These are phyloP conservation scores for Bembecia ichneumoniformis DNA, from an alignment of 2,888 invertebrate species.

Conservation along the genomic window DNA sequence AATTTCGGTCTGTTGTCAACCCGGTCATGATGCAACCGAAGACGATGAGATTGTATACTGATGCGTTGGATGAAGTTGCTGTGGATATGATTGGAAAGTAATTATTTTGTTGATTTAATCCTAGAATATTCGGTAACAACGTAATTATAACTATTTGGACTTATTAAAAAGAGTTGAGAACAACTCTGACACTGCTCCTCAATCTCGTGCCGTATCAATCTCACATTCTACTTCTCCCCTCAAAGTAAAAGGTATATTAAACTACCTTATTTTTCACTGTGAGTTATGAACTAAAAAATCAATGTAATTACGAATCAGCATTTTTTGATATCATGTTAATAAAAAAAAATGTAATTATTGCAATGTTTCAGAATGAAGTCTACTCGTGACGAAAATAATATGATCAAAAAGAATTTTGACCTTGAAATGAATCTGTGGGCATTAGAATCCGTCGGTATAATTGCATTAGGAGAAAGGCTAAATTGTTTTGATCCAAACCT, in stretches of 20 bases:
- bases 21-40: slow-evolving; percentile 78
- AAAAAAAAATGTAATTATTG: neutral
- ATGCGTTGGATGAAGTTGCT: slow-evolving; percentile 74
- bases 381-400: slow-evolving; percentile 13
- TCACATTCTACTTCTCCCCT: too few relatives aligned
- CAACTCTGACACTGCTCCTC: too few relatives aligned
- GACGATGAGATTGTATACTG: slow-evolving; percentile 74
- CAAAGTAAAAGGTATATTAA: too few relatives aligned
- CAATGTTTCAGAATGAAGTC: slow-evolving; percentile 11
- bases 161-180: too few relatives aligned
- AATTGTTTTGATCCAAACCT: slow-evolving; percentile 16
- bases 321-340: neutral
- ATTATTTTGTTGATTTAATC: neutral
- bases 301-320: too few relatives aligned
- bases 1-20: slow-evolving; percentile 77
- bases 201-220: too few relatives aligned
- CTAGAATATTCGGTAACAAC: neutral
- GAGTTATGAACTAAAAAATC: too few relatives aligned
- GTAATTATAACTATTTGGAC: neutral
- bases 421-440: slow-evolving; percentile 19
- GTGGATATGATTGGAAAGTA: slow-evolving; percentile 72
- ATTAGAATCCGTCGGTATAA: slow-evolving; percentile 15
- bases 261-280: too few relatives aligned
- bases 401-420: slow-evolving; percentile 10
- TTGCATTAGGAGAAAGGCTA: slow-evolving; percentile 16